Conservation (phyloP, 64 coral and sea anemone genomes). For the Montipora cactus region DNA sequence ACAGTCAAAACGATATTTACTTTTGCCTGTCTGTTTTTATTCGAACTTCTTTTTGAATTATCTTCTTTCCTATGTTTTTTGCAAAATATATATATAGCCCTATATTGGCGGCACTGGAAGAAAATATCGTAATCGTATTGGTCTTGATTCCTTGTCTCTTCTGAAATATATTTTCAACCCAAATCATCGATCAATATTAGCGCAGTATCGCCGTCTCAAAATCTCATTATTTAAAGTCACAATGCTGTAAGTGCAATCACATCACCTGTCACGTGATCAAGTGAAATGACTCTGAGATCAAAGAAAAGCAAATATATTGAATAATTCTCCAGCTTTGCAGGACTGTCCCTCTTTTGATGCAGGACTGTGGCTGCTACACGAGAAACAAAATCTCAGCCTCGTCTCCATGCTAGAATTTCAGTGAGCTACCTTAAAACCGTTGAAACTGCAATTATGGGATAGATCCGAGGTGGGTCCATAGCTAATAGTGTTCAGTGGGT, state of each 20-base stretch:
- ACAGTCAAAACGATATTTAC: not conserved
- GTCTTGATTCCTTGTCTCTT: not conserved
- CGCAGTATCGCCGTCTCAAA: not conserved
- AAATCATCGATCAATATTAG: not conserved
- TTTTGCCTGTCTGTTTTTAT: not conserved
- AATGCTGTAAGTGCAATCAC: not conserved
- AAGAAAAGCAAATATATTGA: not conserved
- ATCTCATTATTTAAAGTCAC: not conserved
- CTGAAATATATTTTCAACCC: not conserved
- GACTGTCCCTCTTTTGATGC: not conserved
- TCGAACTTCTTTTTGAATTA: not conserved
- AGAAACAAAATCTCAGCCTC: not conserved
- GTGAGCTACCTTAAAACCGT: not conserved
- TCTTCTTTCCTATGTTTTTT: not conserved
- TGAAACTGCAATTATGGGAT: not conserved
- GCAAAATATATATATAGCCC: not conserved
- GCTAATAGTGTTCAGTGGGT: constrained; percentile 25
- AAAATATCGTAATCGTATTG: not conserved
- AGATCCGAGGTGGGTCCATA: constrained; percentile 5
- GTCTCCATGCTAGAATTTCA: not conserved
- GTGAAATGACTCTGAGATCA: not conserved
- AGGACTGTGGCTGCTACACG: not conserved
- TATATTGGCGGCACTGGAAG: not conserved
- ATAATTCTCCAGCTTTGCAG: not conserved
- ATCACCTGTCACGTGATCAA: constrained; percentile 17